phyloP scores from a whole-genome alignment of 2,888 invertebrate genomes.

The Polymixis flavicincta region DNA sequence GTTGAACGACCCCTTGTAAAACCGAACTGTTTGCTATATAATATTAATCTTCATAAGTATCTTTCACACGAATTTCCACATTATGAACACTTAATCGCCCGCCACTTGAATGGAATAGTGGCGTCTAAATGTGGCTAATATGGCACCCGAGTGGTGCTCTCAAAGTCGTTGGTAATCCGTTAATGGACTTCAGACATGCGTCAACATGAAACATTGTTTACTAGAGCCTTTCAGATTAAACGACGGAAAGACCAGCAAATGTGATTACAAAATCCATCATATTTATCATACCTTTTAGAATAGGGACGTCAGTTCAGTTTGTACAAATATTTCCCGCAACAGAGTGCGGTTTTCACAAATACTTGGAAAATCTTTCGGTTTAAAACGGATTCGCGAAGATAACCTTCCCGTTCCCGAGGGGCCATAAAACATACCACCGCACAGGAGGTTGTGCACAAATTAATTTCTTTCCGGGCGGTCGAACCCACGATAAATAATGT shows the following conservation, averaged over 20 bases:
- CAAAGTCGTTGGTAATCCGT: constrained; percentile 49
- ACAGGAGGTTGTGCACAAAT: constrained; percentile 50
- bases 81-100: constrained; percentile 11
- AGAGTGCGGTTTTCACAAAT: background rate
- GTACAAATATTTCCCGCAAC: constrained; percentile 4
- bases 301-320: constrained; percentile 2
- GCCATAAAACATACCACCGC: constrained; percentile 53
- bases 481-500: constrained; percentile 43
- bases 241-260: background rate
- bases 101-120: constrained; percentile 20
- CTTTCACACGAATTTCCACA: background rate
- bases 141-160: constrained; percentile 13
- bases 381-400: constrained; percentile 41
- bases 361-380: constrained; percentile 39
- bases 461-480: constrained; percentile 58
- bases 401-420: constrained; percentile 35
- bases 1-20: no score
- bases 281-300: constrained; percentile 11
- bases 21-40: no score
- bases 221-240: background rate
- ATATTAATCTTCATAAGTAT: background rate
- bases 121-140: constrained; percentile 17
- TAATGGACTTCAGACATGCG: constrained; percentile 45
- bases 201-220: constrained; percentile 24
- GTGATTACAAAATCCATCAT: constrained; percentile 27